A percentile compares a stretch with the other conserved stretches of the same genome.
These are phyloP conservation scores for Linurgus olivaceus DNA, from an alignment of 2,797 vertebrate species.

Conservation along the genomic window DNA sequence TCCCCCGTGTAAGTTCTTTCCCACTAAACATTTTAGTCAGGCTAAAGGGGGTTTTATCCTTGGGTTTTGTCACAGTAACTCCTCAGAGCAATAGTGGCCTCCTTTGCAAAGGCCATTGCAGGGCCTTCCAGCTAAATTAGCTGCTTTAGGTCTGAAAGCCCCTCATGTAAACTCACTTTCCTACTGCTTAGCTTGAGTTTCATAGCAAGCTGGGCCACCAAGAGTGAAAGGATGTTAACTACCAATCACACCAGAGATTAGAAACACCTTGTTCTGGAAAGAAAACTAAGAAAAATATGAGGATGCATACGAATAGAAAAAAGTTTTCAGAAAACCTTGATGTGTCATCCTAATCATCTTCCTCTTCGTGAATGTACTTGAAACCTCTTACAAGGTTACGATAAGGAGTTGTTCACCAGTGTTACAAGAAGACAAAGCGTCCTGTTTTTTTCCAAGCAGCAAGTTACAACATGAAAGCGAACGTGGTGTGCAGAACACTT, in stretches of 20 bases:
- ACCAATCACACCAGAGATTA: background rate
- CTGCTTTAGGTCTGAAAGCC: background rate
- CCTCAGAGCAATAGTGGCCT: background rate
- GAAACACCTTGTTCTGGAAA: background rate
- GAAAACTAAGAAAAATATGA: background rate
- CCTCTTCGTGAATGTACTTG: conserved; percentile 17
- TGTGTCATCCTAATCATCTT: conserved; percentile 43
- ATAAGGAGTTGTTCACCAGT: conserved; percentile 23
- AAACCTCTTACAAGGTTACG: conserved; percentile 37
- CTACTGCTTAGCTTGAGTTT: background rate
- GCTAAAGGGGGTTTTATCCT: background rate
- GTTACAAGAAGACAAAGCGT: conserved; percentile 43
- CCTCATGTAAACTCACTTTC: background rate
- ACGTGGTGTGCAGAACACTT: background rate
- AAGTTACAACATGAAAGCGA: conserved; percentile 19
- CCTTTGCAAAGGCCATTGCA: background rate
- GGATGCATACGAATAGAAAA: background rate
- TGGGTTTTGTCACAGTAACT: background rate
- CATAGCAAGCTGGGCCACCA: background rate
- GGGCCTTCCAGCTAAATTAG: background rate
- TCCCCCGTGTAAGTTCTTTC: background rate
- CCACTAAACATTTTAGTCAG: background rate
- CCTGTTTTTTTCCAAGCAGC: conserved; percentile 1
- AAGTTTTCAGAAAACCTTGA: conserved; percentile 32
- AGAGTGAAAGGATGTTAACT: background rate